Base-by-base conservation (phyloP, 92 coral and sea anemone genomes). In the Blastomussa wellsi region DNA sequence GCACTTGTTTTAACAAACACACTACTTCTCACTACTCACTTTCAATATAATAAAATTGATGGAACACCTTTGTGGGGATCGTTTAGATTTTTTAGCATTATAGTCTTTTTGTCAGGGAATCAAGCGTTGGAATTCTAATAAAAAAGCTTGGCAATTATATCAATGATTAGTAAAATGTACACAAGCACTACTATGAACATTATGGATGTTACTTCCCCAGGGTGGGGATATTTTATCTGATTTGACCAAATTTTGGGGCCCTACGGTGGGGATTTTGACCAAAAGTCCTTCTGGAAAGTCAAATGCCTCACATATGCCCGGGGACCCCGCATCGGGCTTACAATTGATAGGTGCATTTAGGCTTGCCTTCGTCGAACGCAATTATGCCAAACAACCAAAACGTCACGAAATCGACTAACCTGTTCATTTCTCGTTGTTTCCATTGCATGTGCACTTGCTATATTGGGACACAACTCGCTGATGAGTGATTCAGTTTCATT, bases 401-500 rank as follows among this genome's bases (percentile, higher is more conserved):
- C 22, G 57, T 51, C 20, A 31, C 65, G 39, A 7, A n/a, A 22
- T 36, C 64, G 19, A 24, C 84, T 68, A 24, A 82, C 86, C 24
- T 33, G n/a, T 51, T 28, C 78, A 51, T 38, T 37, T 51, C 10
- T 60, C 35, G 22, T 35, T 12, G 79, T 28, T 26, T 48, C 53
- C 26, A 35, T 16, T 47, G 5, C 51, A 19, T 7, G 29, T 44
- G 78, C 55, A 26, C 64, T 74, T 26, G 8, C 79, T 48, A 44
- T 79, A 35, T 57, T 60, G 49, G 82, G 60, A 33, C n/a, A 65
- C 67, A n/a, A 52, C 33, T 59, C 79, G 53, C 59, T 49, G 35
- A 51, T 38, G 29, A 57, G 59, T 24, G 80, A 72, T 59, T 89
- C 95, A 76, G 92, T 90, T 66, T 84, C 62, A 31, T 37, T 85